These are phyloP conservation scores for Bucco capensis DNA, from an alignment of 2,113 vertebrate genomes.

Conservation along the genomic window DNA sequence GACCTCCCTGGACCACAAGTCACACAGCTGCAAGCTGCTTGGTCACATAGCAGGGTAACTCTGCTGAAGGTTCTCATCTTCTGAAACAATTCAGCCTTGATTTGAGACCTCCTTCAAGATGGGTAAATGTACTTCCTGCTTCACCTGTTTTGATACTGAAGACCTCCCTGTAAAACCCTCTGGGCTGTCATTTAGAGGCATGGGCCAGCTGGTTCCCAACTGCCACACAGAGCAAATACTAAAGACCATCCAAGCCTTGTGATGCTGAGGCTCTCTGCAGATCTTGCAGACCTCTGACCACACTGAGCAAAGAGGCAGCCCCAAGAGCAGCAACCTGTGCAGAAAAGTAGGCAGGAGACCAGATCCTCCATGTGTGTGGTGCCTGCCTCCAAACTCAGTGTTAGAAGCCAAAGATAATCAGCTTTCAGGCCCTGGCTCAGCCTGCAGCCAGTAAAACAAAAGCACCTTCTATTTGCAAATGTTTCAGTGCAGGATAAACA, in stretches of 20 bases:
- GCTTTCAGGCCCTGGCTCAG: background rate
- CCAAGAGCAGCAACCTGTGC: background rate
- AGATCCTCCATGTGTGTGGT: background rate
- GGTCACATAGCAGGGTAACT: background rate
- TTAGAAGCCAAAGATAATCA: background rate
- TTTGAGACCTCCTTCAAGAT: background rate
- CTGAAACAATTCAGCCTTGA: background rate
- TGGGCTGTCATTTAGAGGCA: background rate
- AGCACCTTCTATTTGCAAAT: background rate
- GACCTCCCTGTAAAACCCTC: background rate
- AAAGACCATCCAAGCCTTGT: background rate
- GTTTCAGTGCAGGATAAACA: background rate
- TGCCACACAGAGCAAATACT: background rate
- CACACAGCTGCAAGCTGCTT: background rate
- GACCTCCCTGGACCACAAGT: background rate
- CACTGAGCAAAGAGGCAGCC: background rate
- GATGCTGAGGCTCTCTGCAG: background rate
- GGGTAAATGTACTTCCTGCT: background rate
- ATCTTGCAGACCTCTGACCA: background rate
- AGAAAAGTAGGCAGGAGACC: background rate
- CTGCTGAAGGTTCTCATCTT: background rate
- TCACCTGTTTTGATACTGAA: background rate
- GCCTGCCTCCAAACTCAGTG: background rate
- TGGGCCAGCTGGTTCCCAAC: background rate
- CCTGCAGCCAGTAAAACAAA: background rate